phyloP scores from a whole-genome alignment of 2,888 invertebrate species.

The Brassicogethes aeneus region DNA sequence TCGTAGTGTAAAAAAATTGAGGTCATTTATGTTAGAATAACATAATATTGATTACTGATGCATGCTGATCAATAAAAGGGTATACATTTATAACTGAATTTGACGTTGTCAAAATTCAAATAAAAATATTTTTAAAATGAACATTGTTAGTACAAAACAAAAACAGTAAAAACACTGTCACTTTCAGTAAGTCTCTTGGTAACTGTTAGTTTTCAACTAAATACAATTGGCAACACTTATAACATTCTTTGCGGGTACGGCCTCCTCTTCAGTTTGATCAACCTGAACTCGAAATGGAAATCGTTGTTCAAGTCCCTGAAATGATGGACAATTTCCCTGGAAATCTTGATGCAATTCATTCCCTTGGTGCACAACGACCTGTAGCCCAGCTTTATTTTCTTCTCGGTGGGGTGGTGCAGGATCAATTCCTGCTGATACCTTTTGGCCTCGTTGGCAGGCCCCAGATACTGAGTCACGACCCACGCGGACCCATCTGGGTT shows the following conservation, averaged over 20 bases:
- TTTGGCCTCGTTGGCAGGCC: conserved; percentile 28
- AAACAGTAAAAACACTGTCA: too few species aligned
- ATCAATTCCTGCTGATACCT: conserved; percentile 34
- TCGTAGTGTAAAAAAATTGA: too few species aligned
- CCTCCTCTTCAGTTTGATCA: conserved; percentile 29
- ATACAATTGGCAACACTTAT: too few species aligned
- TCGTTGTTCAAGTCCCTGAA: conserved; percentile 33
- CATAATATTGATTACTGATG: too few species aligned
- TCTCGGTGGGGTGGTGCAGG: conserved; percentile 33
- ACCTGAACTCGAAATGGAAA: conserved; percentile 33
- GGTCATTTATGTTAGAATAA: too few species aligned
- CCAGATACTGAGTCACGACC: conserved; percentile 35
- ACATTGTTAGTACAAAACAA: too few species aligned
- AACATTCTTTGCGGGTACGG: conserved; percentile 28
- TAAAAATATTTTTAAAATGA: too few species aligned
- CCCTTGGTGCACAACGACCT: conserved; percentile 29
- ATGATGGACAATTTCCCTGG: conserved; percentile 31
- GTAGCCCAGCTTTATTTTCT: conserved; percentile 34
- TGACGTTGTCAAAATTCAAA: too few species aligned
- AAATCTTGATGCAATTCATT: conserved; percentile 33
- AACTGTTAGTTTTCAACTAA: too few species aligned
- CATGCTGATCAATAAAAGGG: too few species aligned
- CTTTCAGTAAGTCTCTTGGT: too few species aligned
- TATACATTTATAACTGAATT: too few species aligned
- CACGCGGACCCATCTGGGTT: conserved; percentile 31